A percentile compares a stretch with the other conserved stretches of the same genome.
Evolutionary conservation across 2,888 invertebrate genomes (phyloP).

Genomic region (Cantharis rustica): DNA sequence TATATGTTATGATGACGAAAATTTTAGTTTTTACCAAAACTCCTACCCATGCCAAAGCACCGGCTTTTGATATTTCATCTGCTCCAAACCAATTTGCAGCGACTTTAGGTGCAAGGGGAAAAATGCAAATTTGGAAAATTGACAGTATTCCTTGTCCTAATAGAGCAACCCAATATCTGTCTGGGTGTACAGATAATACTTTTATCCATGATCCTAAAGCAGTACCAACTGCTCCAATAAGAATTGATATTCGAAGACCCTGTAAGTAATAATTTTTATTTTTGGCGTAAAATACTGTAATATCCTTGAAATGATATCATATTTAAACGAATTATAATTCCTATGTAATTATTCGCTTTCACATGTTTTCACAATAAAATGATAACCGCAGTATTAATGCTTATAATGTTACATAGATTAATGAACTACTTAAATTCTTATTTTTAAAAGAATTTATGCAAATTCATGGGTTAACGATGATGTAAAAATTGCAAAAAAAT

Average conservation of each 20-base stretch:
- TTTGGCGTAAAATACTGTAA: background rate
- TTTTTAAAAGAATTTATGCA: too few relatives aligned
- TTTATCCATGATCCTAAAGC: constrained; percentile 88
- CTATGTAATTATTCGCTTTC: background rate
- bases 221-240: constrained; percentile 83
- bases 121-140: constrained; percentile 87
- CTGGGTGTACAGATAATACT: constrained; percentile 80
- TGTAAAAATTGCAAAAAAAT: too few relatives aligned
- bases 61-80: constrained; percentile 93
- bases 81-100: constrained; percentile 98
- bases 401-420: too few relatives aligned
- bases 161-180: constrained; percentile 85
- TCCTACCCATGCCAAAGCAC: constrained; percentile 96
- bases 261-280: constrained; percentile 35
- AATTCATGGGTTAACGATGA: too few relatives aligned
- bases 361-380: too few relatives aligned
- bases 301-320: background rate
- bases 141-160: constrained; percentile 85
- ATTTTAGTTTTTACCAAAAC: constrained; percentile 75
- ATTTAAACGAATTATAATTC: background rate
- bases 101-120: constrained; percentile 86
- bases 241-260: constrained; percentile 81
- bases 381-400: too few relatives aligned
- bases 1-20: too few relatives aligned
- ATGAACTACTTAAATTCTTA: too few relatives aligned